Conservation (phyloP, 2,113 vertebrate species). For the Natator depressus region DNA sequence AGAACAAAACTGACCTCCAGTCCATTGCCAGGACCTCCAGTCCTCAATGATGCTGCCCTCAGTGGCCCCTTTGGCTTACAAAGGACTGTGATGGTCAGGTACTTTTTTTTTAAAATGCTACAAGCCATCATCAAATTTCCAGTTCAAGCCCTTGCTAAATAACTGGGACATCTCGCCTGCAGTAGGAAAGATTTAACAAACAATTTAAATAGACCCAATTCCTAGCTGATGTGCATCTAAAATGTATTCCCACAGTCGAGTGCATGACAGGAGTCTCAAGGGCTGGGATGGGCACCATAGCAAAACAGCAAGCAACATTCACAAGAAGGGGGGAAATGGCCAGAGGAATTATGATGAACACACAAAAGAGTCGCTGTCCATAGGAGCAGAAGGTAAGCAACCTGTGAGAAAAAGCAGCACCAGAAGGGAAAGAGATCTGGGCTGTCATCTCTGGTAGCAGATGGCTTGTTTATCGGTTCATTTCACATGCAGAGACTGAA, state of each 20-base stretch:
- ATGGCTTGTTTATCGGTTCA: not conserved
- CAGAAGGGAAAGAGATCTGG: not conserved
- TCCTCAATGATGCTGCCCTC: not conserved
- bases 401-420: not conserved
- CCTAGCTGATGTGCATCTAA: not conserved
- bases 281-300: not conserved
- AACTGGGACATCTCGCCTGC: not conserved
- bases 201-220: not conserved
- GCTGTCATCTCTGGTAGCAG: not conserved
- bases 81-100: rapidly evolving
- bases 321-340: not conserved
- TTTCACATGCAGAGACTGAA: not conserved
- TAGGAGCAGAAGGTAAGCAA: not conserved
- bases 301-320: not conserved
- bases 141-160: not conserved
- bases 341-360: not conserved
- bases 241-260: not conserved
- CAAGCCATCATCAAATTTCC: not conserved
- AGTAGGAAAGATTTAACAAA: not conserved
- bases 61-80: not conserved
- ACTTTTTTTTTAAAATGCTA: rapidly evolving
- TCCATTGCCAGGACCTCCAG: not conserved
- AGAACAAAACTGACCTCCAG: not conserved
- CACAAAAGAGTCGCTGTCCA: not conserved
- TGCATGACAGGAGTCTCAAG: too few species aligned